Conservation (phyloP, 2,888 invertebrate genomes). For the Pachycephus smyrnensis region DNA sequence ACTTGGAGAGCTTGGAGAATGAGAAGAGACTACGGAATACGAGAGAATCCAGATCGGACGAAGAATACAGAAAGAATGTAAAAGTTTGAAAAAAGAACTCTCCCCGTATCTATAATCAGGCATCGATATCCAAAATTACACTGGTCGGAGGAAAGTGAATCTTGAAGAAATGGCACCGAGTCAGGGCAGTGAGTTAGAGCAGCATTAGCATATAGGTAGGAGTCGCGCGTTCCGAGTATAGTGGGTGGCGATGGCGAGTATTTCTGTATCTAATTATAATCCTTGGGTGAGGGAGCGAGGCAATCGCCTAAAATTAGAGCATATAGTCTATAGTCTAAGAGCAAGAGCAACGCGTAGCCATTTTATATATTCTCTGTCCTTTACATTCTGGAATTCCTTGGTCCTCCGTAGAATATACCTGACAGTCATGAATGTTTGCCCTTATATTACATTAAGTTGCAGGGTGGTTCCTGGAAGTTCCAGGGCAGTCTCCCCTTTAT, state of each 20-base stretch:
- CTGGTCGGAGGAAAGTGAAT: neutral
- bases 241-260: conserved; percentile 60
- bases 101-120: neutral
- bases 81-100: neutral
- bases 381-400: neutral
- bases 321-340: conserved; percentile 52
- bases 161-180: neutral
- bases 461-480: neutral
- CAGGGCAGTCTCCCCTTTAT: conserved; percentile 12
- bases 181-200: neutral
- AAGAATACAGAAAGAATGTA: neutral
- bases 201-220: neutral
- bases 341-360: conserved; percentile 6
- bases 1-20: neutral
- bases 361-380: conserved; percentile 16
- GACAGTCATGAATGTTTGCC: neutral
- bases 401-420: neutral
- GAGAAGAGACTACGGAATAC: neutral
- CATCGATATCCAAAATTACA: neutral
- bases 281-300: conserved; percentile 64
- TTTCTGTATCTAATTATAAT: conserved; percentile 67
- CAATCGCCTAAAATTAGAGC: conserved; percentile 66
- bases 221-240: conserved; percentile 17
- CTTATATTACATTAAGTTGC: neutral
- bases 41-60: neutral